A percentile compares a stretch with the other conserved stretches of the same genome.
phyloP scores from a whole-genome alignment of 2,113 vertebrate species.

The Saccopteryx bilineata region DNA sequence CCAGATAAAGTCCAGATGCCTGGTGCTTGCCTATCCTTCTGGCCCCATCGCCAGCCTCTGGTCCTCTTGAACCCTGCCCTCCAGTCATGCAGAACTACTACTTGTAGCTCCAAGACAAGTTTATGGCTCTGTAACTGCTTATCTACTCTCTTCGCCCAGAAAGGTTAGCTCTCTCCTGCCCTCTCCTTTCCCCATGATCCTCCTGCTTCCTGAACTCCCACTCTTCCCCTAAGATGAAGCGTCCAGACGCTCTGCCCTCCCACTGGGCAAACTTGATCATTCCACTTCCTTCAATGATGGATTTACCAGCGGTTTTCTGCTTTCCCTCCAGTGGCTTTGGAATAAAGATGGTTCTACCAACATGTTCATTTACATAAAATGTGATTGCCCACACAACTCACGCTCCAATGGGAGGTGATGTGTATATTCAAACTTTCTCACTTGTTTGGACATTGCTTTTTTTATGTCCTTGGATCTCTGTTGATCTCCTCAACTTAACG shows the following conservation, averaged over 20 bases:
- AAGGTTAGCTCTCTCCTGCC: not conserved
- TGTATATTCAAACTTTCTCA: not conserved
- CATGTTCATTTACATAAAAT: not conserved
- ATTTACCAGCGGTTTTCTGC: not conserved
- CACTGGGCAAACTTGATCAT: not conserved
- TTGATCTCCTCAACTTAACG: not conserved
- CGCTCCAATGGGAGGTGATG: not conserved
- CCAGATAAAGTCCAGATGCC: not conserved
- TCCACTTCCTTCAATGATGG: not conserved
- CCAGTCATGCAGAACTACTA: not conserved
- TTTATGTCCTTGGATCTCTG: not conserved
- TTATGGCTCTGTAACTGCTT: not conserved
- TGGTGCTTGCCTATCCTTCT: not conserved
- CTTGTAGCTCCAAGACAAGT: not conserved
- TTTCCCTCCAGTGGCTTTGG: not conserved
- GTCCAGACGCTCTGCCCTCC: not conserved
- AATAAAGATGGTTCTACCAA: not conserved
- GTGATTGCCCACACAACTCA: conserved; percentile 2
- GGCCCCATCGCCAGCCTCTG: not conserved
- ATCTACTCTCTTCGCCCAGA: not conserved
- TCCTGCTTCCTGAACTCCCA: not conserved
- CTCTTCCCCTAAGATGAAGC: not conserved
- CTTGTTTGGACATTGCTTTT: not conserved
- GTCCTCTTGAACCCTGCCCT: not conserved
- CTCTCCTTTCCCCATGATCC: not conserved